A percentile compares a stretch with the other conserved stretches of the same genome.
Conservation (phyloP, 2,888 invertebrate species). For the Drosophila lutescens region DNA sequence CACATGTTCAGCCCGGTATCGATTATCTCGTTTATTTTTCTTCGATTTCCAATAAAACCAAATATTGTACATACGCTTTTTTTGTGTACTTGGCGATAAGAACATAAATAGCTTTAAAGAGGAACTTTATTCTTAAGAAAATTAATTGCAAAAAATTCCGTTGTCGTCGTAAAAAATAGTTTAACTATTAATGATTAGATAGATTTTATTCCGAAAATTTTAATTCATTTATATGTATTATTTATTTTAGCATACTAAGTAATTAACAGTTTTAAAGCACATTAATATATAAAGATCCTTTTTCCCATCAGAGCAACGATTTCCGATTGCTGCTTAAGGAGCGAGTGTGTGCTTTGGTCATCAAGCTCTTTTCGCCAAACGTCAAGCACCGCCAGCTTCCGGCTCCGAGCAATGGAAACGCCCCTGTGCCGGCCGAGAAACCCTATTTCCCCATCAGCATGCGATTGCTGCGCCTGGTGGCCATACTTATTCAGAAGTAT, state of each 20-base stretch:
- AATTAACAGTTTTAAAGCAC: too few species aligned
- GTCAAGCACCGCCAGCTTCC: conserved; percentile 93
- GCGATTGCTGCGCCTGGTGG: conserved; percentile 95
- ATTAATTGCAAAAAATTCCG: too few species aligned
- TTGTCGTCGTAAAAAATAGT: too few species aligned
- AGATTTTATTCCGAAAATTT: too few species aligned
- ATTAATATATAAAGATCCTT: neutral
- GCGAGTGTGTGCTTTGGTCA: conserved; percentile 98
- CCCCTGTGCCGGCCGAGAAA: conserved; percentile 90
- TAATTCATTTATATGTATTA: too few species aligned
- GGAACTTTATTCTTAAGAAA: neutral
- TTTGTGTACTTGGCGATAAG: neutral
- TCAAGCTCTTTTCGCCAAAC: conserved; percentile 98
- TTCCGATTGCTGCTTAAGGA: conserved; percentile 98
- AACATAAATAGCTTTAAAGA: neutral
- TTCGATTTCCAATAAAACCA: neutral
- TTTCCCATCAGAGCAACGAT: conserved; percentile 90
- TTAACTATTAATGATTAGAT: too few species aligned
- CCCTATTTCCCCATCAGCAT: conserved; percentile 99
- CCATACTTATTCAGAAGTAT: conserved; percentile 96
- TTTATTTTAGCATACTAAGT: too few species aligned
- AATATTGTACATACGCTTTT: neutral
- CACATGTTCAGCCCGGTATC: neutral
- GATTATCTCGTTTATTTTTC: neutral
- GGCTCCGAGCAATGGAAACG: conserved; percentile 85